phyloP scores from a whole-genome alignment of 1,140 invertebrate species.

The Anthonomus grandis region DNA sequence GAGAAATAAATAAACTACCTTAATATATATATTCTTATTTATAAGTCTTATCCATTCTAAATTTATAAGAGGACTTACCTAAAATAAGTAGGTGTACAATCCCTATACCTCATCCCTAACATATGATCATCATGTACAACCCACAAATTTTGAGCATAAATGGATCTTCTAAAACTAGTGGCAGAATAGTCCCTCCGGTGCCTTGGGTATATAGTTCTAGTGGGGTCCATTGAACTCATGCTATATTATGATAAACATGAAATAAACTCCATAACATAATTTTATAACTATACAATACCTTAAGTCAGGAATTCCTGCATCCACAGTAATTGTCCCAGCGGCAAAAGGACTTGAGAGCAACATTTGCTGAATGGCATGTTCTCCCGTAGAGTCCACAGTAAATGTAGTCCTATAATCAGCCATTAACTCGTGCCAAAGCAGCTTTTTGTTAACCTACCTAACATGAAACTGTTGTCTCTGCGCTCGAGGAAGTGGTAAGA shows the following conservation, averaged over 20 bases:
- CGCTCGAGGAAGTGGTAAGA: slow-evolving; percentile 35
- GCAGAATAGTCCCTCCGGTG: slow-evolving; percentile 33
- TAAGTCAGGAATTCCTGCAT: slow-evolving; percentile 27
- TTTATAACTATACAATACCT: slow-evolving; percentile 25
- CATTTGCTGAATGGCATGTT: slow-evolving; percentile 55
- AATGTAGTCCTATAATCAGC: slow-evolving; percentile 54
- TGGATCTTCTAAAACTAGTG: slow-evolving; percentile 56
- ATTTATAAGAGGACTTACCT: slow-evolving; percentile 53
- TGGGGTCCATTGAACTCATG: background rate
- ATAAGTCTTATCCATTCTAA: too few relatives aligned
- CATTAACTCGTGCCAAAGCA: too few relatives aligned
- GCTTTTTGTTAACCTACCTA: slow-evolving; percentile 42
- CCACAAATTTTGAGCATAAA: slow-evolving; percentile 77
- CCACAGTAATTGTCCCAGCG: slow-evolving; percentile 30
- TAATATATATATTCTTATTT: too few relatives aligned
- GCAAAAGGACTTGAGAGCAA: slow-evolving; percentile 52
- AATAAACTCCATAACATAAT: background rate
- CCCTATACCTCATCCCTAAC: slow-evolving; percentile 64
- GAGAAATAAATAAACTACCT: too few relatives aligned
- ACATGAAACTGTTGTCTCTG: slow-evolving; percentile 46
- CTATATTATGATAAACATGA: background rate
- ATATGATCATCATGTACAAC: slow-evolving; percentile 63
- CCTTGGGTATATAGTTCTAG: too few relatives aligned
- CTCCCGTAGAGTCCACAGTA: slow-evolving; percentile 54
- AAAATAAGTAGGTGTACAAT: slow-evolving; percentile 71